Conservation (phyloP, 2,797 vertebrate genomes). For the Coregonus ussuriensis region DNA sequence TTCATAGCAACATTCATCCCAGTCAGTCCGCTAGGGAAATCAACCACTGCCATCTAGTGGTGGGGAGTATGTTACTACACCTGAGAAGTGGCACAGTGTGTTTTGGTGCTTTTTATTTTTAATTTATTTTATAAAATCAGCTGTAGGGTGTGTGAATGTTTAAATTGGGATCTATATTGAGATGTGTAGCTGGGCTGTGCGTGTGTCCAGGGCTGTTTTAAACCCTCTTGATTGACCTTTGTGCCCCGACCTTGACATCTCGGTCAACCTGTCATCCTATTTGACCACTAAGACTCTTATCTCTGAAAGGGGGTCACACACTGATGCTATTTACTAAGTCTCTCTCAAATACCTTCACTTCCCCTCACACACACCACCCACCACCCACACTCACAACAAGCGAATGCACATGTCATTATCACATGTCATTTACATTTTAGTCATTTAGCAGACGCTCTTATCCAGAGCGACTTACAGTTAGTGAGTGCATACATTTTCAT, state of each 20-base stretch:
- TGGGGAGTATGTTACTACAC: background rate
- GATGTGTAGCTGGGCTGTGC: background rate
- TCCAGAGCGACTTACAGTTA: no score
- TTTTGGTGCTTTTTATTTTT: no score
- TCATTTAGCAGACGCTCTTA: no score
- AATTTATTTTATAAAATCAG: no score
- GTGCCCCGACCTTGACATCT: background rate
- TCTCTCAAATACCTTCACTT: background rate
- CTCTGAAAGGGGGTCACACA: background rate
- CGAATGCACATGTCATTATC: background rate
- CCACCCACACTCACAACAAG: background rate
- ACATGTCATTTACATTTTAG: background rate
- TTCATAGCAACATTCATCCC: background rate
- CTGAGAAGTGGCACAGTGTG: no score
- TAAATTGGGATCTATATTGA: no score
- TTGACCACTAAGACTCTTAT: background rate
- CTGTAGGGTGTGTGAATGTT: no score
- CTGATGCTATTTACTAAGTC: background rate
- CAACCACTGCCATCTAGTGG: background rate
- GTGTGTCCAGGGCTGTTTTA: background rate
- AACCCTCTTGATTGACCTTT: background rate
- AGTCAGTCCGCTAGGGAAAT: background rate
- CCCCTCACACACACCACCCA: background rate
- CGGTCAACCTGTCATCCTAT: background rate
- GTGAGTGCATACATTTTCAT: no score